phyloP scores from a whole-genome alignment of 2,113 vertebrate genomes.

The Oncorhynchus tshawytscha region DNA sequence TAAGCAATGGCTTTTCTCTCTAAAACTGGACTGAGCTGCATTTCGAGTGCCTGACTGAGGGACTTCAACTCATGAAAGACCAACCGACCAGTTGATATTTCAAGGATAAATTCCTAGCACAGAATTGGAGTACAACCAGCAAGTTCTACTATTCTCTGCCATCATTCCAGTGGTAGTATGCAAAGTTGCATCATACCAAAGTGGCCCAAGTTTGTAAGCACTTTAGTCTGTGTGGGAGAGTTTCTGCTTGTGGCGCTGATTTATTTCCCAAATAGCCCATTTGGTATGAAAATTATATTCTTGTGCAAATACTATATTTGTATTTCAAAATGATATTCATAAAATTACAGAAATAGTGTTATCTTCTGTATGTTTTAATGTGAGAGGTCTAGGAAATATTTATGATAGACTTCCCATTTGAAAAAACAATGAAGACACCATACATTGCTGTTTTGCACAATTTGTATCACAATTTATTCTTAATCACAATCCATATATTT shows the following conservation, averaged over 20 bases:
- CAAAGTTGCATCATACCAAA: slow-evolving; percentile 18
- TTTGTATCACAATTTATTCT: slow-evolving; percentile 40
- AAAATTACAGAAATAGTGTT: slow-evolving; percentile 31
- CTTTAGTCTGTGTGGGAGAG: slow-evolving; percentile 65
- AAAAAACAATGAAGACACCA: slow-evolving; percentile 37
- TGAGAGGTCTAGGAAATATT: slow-evolving; percentile 42
- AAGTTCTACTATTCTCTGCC: slow-evolving; percentile 13
- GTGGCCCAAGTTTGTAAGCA: slow-evolving; percentile 45
- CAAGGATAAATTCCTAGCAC: neutral
- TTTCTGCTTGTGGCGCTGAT: slow-evolving; percentile 59
- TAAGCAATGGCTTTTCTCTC: no score
- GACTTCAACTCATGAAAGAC: no score
- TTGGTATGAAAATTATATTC: slow-evolving; percentile 12
- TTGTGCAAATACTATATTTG: slow-evolving; percentile 42
- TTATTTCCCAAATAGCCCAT: slow-evolving; percentile 41
- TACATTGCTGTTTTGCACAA: slow-evolving; percentile 68
- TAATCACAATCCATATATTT: slow-evolving; percentile 28
- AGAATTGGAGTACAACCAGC: neutral
- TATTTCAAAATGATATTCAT: slow-evolving; percentile 29
- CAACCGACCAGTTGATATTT: no score
- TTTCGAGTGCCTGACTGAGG: neutral
- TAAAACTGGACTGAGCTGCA: neutral
- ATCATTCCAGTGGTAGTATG: slow-evolving; percentile 39
- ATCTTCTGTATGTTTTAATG: slow-evolving; percentile 63
- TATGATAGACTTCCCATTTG: slow-evolving; percentile 45